phyloP scores from a whole-genome alignment of 2,113 vertebrate genomes.

The Bettongia penicillata region DNA sequence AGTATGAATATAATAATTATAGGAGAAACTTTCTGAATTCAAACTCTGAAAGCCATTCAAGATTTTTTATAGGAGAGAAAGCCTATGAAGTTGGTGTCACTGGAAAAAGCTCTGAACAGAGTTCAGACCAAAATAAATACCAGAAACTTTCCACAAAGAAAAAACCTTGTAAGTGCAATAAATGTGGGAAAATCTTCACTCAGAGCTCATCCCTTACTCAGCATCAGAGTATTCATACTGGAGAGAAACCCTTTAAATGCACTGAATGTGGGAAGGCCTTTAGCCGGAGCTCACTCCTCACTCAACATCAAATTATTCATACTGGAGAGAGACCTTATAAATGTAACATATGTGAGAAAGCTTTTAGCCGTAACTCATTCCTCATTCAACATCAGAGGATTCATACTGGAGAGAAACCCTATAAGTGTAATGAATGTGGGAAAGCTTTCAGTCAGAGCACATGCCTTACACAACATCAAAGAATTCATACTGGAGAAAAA shows the following conservation, averaged over 20 bases:
- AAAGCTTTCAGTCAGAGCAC: slow-evolving; percentile 67
- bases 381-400: neutral
- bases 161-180: slow-evolving; percentile 56
- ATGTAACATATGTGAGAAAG: slow-evolving; percentile 55
- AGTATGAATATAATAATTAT: slow-evolving; percentile 55
- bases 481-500: slow-evolving; percentile 66
- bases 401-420: neutral
- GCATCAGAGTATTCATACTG: slow-evolving; percentile 71
- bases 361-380: slow-evolving; percentile 22
- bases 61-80: slow-evolving; percentile 69
- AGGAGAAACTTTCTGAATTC: slow-evolving; percentile 73
- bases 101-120: neutral
- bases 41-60: slow-evolving; percentile 62
- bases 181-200: slow-evolving; percentile 69
- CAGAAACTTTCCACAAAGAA: neutral
- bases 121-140: slow-evolving; percentile 35
- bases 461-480: slow-evolving; percentile 68
- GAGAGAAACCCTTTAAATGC: slow-evolving; percentile 63
- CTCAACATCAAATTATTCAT: slow-evolving; percentile 65
- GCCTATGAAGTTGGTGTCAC: slow-evolving; percentile 49
- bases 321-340: slow-evolving; percentile 48
- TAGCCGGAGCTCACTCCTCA: slow-evolving; percentile 54
- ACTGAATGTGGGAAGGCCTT: slow-evolving; percentile 62
- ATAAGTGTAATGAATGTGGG: slow-evolving; percentile 54
- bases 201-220: slow-evolving; percentile 64